A percentile compares a stretch with the other conserved stretches of the same genome.
Conservation (phyloP, 64 coral and sea anemone species). For the Montipora cactus region DNA sequence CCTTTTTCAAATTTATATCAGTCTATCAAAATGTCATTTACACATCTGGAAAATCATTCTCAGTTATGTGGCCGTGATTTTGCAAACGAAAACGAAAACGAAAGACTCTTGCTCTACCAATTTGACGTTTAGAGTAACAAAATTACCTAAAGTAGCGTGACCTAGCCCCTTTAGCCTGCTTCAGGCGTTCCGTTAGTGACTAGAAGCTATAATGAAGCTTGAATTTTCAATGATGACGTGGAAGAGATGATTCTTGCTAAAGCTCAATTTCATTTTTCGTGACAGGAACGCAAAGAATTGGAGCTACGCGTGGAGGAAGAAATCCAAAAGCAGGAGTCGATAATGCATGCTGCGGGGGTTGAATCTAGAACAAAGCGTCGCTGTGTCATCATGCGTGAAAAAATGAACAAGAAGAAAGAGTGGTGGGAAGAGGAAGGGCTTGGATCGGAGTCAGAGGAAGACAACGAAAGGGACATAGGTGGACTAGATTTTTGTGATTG, state of each 20-base stretch:
- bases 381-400: constrained; percentile 94
- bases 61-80: too few relatives aligned
- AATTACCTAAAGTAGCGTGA: too few relatives aligned
- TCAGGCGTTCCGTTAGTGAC: too few relatives aligned
- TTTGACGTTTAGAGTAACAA: too few relatives aligned
- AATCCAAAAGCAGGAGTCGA: constrained; percentile 68
- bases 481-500: not conserved
- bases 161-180: too few relatives aligned
- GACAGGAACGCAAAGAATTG: constrained; percentile 69
- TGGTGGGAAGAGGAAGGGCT: constrained; percentile 99
- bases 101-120: too few relatives aligned
- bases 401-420: constrained; percentile 98
- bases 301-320: constrained; percentile 80
- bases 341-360: constrained; percentile 49
- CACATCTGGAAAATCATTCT: too few relatives aligned
- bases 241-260: not conserved
- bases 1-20: too few relatives aligned
- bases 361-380: constrained; percentile 81
- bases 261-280: not conserved
- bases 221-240: not conserved
- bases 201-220: too few relatives aligned
- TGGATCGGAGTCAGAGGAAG: constrained; percentile 90
- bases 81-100: too few relatives aligned
- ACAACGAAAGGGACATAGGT: constrained; percentile 79
- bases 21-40: too few relatives aligned